A percentile compares a stretch with the other conserved stretches of the same genome.
phyloP scores from a whole-genome alignment of 2,888 invertebrate species.

The Myopa testacea region DNA sequence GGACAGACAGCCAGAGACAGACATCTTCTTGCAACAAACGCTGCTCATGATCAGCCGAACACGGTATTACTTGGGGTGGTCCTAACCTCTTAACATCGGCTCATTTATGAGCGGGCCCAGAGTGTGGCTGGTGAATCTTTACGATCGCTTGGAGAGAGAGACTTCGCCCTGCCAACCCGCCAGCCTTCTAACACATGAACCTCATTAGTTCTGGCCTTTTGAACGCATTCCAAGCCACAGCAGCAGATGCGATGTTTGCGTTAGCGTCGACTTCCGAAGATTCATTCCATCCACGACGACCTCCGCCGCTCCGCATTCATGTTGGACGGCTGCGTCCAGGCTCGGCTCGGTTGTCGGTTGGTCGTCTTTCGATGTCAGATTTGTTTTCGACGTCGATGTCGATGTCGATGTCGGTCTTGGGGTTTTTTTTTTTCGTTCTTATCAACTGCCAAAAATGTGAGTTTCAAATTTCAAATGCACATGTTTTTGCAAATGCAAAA shows the following conservation, averaged over 20 bases:
- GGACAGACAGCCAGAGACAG: too few relatives aligned
- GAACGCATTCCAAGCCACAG: conserved; percentile 22
- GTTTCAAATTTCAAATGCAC: conserved; percentile 16
- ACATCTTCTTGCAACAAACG: neutral
- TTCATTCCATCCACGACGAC: neutral
- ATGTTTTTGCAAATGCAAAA: neutral
- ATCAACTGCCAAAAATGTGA: neutral
- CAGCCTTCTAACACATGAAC: neutral
- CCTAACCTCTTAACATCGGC: conserved; percentile 19
- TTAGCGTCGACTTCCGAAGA: neutral
- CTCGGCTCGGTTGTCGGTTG: neutral
- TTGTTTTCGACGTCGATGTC: neutral
- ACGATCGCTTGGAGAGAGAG: neutral
- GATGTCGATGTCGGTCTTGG: neutral
- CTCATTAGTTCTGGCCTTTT: conserved; percentile 33
- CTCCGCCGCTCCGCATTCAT: neutral
- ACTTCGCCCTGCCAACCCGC: conserved; percentile 12
- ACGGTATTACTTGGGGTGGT: neutral
- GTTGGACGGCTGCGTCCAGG: neutral
- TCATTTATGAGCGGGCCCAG: conserved; percentile 15
- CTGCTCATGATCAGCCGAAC: conserved; percentile 16
- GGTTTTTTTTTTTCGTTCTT: neutral
- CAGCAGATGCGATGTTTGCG: conserved; percentile 11
- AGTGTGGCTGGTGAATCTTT: conserved; percentile 17
- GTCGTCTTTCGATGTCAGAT: conserved; percentile 18